Percentiles rank a stretch among this genome's conserved stretches.
Evolutionary conservation across 2,888 invertebrate species (phyloP).

Genomic region (Blastobasis lacticolella): DNA sequence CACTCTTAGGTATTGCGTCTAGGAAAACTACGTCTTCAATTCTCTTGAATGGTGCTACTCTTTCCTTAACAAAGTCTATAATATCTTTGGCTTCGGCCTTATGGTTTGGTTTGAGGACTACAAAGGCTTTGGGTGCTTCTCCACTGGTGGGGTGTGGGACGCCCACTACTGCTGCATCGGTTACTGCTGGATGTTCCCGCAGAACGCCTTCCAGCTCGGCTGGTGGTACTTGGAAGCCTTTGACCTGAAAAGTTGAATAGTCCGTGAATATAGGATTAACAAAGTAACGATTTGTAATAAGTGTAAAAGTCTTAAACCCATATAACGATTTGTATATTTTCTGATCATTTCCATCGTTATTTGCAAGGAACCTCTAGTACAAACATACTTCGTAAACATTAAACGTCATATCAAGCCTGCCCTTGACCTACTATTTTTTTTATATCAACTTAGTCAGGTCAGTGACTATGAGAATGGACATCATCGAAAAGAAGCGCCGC

Average conservation of each 20-base stretch:
- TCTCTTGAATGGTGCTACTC: slow-evolving; percentile 85
- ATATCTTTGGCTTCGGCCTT: slow-evolving; percentile 68
- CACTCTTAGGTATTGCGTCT: slow-evolving; percentile 81
- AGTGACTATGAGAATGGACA: too few relatives aligned
- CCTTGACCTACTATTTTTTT: too few relatives aligned
- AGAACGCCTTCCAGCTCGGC: slow-evolving; percentile 89
- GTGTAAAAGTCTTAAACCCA: too few relatives aligned
- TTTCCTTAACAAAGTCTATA: slow-evolving; percentile 76
- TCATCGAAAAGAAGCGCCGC: too few relatives aligned
- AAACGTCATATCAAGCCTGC: too few relatives aligned
- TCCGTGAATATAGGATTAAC: too few relatives aligned
- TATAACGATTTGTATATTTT: too few relatives aligned
- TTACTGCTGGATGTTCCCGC: slow-evolving; percentile 81
- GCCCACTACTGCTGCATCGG: slow-evolving; percentile 90
- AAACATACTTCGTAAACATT: too few relatives aligned
- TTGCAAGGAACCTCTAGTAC: too few relatives aligned
- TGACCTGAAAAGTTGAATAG: slow-evolving; percentile 56
- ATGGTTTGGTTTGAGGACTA: slow-evolving; percentile 64
- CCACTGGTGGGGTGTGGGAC: slow-evolving; percentile 80
- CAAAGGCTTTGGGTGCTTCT: slow-evolving; percentile 85
- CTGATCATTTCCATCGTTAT: too few relatives aligned
- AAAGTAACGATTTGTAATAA: too few relatives aligned
- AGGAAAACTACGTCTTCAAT: slow-evolving; percentile 80
- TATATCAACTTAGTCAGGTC: too few relatives aligned
- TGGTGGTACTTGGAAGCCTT: slow-evolving; percentile 87